These are phyloP conservation scores for Toxotes chatareus DNA, from an alignment of 2,113 vertebrate species.

Conservation along the genomic window DNA sequence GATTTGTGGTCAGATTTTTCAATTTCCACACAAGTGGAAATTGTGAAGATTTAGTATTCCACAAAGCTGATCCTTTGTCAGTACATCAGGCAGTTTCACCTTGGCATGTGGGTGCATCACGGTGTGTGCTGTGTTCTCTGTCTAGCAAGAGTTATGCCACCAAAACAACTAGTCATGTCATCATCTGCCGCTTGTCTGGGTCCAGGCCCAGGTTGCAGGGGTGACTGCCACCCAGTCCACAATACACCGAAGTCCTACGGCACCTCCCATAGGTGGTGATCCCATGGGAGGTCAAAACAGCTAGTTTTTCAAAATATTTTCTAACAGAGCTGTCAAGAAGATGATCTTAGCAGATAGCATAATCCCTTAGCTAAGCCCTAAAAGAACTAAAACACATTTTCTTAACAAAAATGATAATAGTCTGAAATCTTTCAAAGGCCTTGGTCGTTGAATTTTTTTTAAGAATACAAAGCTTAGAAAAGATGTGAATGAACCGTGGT, in stretches of 20 bases:
- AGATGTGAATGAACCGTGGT: no score
- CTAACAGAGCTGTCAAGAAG: background rate
- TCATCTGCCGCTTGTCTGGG: no score
- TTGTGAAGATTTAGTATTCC: constrained; percentile 1
- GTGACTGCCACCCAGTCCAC: no score
- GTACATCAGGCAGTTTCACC: constrained; percentile 59
- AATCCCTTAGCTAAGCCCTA: background rate
- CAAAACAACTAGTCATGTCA: background rate
- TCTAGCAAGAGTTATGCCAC: constrained; percentile 30
- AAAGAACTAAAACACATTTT: background rate
- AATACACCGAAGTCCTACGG: no score
- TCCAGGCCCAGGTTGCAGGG: no score
- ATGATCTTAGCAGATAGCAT: no score
- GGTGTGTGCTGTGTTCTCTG: constrained; percentile 60
- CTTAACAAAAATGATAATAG: background rate
- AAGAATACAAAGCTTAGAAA: no score
- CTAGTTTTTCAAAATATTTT: background rate
- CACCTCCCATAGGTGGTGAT: no score
- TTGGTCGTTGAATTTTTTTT: background rate
- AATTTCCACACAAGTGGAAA: constrained; percentile 14
- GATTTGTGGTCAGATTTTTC: constrained; percentile 60
- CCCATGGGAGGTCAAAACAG: no score
- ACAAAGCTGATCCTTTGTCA: constrained; percentile 62
- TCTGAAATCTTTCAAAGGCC: background rate
- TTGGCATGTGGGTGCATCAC: constrained; percentile 69